phyloP scores from a whole-genome alignment of 2,797 vertebrate genomes.

The Crenichthys baileyi region DNA sequence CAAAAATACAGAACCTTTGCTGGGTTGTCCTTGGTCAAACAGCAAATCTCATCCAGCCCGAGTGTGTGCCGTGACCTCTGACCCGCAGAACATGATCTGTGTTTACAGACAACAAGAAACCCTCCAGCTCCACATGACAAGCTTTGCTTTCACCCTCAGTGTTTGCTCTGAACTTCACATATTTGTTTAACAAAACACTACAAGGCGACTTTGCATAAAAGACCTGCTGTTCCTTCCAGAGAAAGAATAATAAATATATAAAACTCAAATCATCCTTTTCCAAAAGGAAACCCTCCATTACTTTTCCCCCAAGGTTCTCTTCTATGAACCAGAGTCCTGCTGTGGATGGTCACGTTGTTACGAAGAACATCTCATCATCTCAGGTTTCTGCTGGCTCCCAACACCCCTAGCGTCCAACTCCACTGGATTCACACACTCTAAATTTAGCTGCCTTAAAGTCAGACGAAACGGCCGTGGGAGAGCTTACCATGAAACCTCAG shows the following conservation, averaged over 20 bases:
- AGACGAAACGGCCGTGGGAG: slow-evolving; percentile 23
- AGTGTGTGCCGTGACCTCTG: slow-evolving; percentile 17
- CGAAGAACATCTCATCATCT: slow-evolving; percentile 63
- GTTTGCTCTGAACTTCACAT: not conserved
- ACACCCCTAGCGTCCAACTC: slow-evolving; percentile 52
- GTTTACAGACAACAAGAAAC: not conserved
- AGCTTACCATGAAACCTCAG: slow-evolving; percentile 30
- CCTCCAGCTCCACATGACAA: not conserved
- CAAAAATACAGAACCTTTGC: not conserved
- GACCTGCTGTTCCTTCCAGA: not conserved
- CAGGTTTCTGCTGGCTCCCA: slow-evolving; percentile 69
- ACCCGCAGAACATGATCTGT: slow-evolving; percentile 9
- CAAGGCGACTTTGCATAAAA: slow-evolving; percentile 37
- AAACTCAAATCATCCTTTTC: not conserved
- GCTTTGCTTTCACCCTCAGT: not conserved
- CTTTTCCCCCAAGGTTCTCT: not conserved
- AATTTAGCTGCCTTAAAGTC: slow-evolving; percentile 75
- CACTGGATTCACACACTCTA: slow-evolving; percentile 77
- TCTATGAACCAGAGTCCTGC: not conserved
- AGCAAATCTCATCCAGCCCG: not conserved
- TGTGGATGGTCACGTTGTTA: slow-evolving; percentile 18
- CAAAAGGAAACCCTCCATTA: not conserved
- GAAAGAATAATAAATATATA: fast-evolving
- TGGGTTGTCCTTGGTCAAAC: slow-evolving; percentile 4
- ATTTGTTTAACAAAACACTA: slow-evolving; percentile 60